phyloP scores from a whole-genome alignment of 2,888 invertebrate genomes.

The Aspidapion aeneum region DNA sequence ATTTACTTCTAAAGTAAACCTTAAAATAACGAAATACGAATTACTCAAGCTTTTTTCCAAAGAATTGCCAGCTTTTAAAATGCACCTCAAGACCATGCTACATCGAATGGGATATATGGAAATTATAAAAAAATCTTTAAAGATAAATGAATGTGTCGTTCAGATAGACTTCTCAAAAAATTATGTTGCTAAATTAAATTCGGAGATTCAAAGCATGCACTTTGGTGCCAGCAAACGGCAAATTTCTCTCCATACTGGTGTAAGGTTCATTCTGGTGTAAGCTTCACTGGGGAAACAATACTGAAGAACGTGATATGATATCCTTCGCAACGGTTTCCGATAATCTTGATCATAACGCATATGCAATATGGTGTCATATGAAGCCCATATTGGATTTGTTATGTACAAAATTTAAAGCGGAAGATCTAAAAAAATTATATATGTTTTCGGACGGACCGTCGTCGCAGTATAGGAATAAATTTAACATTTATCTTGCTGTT shows the following conservation, averaged over 20 bases:
- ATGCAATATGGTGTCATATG: not conserved
- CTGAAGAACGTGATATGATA: not conserved
- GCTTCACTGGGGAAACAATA: not conserved
- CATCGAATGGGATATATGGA: no score
- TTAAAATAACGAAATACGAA: not conserved
- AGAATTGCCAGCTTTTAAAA: not conserved
- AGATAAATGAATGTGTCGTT: not conserved
- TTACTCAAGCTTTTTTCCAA: not conserved
- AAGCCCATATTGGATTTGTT: not conserved
- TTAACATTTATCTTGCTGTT: not conserved
- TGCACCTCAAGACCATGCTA: no score
- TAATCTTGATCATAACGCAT: not conserved
- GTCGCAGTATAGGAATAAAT: not conserved
- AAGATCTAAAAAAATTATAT: not conserved
- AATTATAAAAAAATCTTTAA: not conserved
- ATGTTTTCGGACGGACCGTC: not conserved
- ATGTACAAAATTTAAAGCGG: not conserved
- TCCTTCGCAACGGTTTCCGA: not conserved
- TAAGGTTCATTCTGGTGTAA: not conserved
- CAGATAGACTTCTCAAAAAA: not conserved
- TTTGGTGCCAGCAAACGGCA: no score
- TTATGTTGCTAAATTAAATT: not conserved
- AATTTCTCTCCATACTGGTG: not conserved
- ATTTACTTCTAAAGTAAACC: not conserved
- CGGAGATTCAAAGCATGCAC: no score